Evolutionary conservation across 2,113 vertebrate genomes (phyloP), one percentile per base, ranked within the genome.

Genomic region (Microcebus ravelobensis): DNA sequence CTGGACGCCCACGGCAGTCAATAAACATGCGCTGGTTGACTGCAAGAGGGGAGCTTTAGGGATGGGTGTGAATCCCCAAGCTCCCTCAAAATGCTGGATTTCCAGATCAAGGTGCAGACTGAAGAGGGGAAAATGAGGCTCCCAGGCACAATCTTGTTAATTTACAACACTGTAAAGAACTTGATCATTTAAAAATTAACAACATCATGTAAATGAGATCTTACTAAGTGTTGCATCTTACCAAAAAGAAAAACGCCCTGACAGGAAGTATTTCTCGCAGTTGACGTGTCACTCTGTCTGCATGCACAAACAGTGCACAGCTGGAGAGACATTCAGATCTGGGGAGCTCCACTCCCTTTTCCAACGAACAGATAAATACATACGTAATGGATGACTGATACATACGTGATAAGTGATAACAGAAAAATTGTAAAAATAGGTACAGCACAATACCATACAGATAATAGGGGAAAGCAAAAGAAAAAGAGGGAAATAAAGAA

Each of bases 111-210:
- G 88, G 42, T 57, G 15, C 86, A 93, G 65, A 77, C 34, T 10
- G 61, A 50, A 39, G 36, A 61, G 34, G 39, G 82, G n/a, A 48
- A 67, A 90, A 52, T 63, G 59, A 70, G 45, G 31, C 73, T 93
- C 68, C 29, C 48, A 68, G 21, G 86, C 39, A 45, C 29, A 73
- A 87, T 79, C 91, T 74, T 85, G 77, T 93, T 96, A 84, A 93
- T 94, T 97, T 88, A 89, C 31, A 93, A 42, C 80, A 89, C 87
- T 96, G 42, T 59, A 81, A 94, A 95, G 92, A 94, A 82, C 63
- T 79, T 31, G 21, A 94, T 82, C 77, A 94, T 89, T 97, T 90
- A 77, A 91, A 96, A 95, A 86, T 94, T 85, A 94, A 91, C 36
- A 21, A 63, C 7, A 6, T 50, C 93, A 73, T 3, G 6, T 59